Base-by-base conservation (phyloP, 2,888 invertebrate species). In the Spodoptera picta region DNA sequence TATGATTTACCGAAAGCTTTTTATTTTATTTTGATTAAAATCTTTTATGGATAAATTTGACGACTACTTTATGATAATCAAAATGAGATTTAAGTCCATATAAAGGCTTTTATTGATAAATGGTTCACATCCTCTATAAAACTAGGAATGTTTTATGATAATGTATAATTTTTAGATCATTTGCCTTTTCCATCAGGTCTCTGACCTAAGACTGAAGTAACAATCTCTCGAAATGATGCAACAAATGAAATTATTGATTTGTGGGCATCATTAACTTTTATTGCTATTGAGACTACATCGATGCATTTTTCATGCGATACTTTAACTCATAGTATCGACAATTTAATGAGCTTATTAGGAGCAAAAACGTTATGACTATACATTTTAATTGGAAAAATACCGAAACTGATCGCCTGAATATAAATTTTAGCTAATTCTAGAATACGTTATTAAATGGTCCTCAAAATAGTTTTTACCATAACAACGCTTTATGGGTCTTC, bases 81-180 rank as follows among this genome's bases (percentile, higher is more conserved):
- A 63, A 52, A 69, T 58, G 52, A 66, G 42, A 59, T 68, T 36
- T 57, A 57, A 48, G 31, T 68, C 54, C 45, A 36, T 46, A 65
- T 65, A 73, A 63, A 65, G 54, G 60, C 43, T 55, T 68, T 72
- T 60, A 63, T 70, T 65, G 51, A 73, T 60, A 72, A 76, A 77
- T 72, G 63, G 47, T 62, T 60, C 54, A 80, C 79, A 82, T 84
- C 84, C 82, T 80, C 78, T 59, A 81, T 78, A 80, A 81, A 77
- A 70, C 74, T 48, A 56, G 67, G 65, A 74, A 61, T 80, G 36
- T 79, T 76, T 71, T 59, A 65, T 71, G 50, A 52, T 61, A 58
- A 11, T 14, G 60, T 60, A 59, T 61, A 53, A 72, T 53, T 69
- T 60, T 69, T 27, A 73, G 69, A 77, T 81, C 75, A 75, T 77